Base-by-base conservation (phyloP, 1,140 invertebrate species). In the Drosophila aff. region DNA sequence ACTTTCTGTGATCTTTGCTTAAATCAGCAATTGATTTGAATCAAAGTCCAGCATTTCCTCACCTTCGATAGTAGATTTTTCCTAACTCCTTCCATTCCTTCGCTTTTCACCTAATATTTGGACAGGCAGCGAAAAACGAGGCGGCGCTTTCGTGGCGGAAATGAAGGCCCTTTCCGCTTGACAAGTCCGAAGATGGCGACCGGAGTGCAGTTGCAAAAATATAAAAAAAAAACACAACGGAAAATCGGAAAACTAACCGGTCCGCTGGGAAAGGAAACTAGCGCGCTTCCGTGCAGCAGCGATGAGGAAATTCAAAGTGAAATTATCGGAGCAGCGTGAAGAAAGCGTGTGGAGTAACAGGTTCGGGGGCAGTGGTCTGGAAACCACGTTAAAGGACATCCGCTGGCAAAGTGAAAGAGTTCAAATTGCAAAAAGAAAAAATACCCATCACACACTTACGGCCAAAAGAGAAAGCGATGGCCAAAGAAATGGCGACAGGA, bases 321-420 rank as follows among this genome's bases (percentile, higher is more conserved):
- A 84, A 90, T 85, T 90, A 90, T 81, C 83, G 77, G 59, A 84
- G 77, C 61, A 81, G 74, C 85, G 85, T 81, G 81, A 89, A 90
- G 81, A 90, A 84, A 81, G 60, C 63, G 77, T 84, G 73, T 63
- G 84, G 83, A 58, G 55, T 68, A 65, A 57, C 46, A 47, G 46
- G 59, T 64, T 52, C 67, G 26, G 44, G 33, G 62, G 73, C 83
- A 80, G 66, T 65, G 77, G 81, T 73, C 49, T 90, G 81, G 65
- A 90, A 89, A 90, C 85, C 85, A 85, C 85, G 86, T 82, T 91
- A 91, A 90, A 90, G 85, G 82, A 90, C 86, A 90, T 90, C 85
- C 85, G 85, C 82, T 64, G 73, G 62, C 71, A 91, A 76, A 91
- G 68, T 57, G 76, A 90, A 90, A 91, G 85, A 90, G 86, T 90